Evolutionary conservation across 92 coral and sea anemone genomes (phyloP), one percentile per base, ranked within the genome.

Genomic region (Chrysogorgia sp.): DNA sequence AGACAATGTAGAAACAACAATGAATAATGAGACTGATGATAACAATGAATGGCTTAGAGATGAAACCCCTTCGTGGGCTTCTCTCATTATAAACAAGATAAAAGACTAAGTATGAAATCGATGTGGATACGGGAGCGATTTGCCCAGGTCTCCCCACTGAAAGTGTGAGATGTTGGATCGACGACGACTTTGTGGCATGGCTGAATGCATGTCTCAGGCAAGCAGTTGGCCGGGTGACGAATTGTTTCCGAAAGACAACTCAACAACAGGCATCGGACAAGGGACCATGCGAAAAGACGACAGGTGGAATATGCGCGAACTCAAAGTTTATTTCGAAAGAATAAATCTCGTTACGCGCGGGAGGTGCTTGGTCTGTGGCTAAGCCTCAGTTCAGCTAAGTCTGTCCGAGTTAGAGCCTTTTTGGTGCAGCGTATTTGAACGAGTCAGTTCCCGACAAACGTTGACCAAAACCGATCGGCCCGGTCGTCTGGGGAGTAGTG

Each of bases 351-450:
- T 1, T 40, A 33, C 20, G 58, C 34, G 10, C 32, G 29, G 10
- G 30, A 19, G 23, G 75, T 68, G 10, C 58, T 68, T 68, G 75
- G 75, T 2, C 3, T 1, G 8, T 5, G 5, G 33, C 58, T 9
- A 8, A 34, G 12, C 22, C 3, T n/a, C 2, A 33, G 34, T 35
- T 22, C 9, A 41, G 17, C 10, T n/a, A n/a, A n/a, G n/a, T n/a
- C 21, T 68, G 14, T n/a, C 40, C 26, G 34, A 68, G 1, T 31
- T 68, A 1, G 19, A 57, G 19, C 3, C 40, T 1, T 55, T 34
- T 34, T 68, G 63, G 62, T 33, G 57, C 19, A 34, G 29, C 3
- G 33, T 71, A 23, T 71, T 71, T 71, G 63, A 71, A 19, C 35
- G 45, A 55, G 19, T 45, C 59, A 0, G 17, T 43, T 5, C 50